A percentile compares a stretch with the other conserved stretches of the same genome.
phyloP scores from a whole-genome alignment of 2,797 vertebrate genomes.

The Antrozous pallidus region DNA sequence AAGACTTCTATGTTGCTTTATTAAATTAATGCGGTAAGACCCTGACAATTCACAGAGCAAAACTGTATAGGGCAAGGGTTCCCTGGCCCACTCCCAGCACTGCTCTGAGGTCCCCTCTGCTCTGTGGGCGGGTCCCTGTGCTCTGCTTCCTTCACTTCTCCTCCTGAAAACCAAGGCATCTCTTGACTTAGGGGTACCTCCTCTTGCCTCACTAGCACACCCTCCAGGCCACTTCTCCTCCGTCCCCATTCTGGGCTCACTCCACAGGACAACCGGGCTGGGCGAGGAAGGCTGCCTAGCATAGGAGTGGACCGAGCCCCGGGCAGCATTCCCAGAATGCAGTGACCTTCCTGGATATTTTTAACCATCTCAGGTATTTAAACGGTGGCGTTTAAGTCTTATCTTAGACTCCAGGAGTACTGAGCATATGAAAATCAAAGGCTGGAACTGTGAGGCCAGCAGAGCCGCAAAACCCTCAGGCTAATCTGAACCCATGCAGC shows the following conservation, averaged over 20 bases:
- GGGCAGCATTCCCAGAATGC: not conserved
- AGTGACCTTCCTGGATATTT: not conserved
- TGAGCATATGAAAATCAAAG: not conserved
- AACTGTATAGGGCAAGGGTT: not conserved
- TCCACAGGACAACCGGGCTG: accelerated
- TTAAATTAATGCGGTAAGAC: not conserved
- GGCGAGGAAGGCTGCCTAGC: not conserved
- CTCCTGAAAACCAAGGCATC: not conserved
- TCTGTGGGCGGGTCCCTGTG: not conserved
- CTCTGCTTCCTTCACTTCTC: not conserved
- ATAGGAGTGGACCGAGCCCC: not conserved
- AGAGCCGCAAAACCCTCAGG: not conserved
- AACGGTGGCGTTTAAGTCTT: not conserved
- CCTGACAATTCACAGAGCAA: accelerated
- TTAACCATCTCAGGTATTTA: not conserved
- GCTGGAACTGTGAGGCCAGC: not conserved
- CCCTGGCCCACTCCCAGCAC: accelerated
- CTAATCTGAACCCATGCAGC: not conserved
- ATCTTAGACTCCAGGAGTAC: not conserved
- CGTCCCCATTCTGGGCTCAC: not conserved
- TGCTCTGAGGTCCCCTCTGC: not conserved
- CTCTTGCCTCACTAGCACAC: not conserved
- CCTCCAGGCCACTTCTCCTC: not conserved
- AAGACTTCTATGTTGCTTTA: not conserved
- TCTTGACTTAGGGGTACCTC: not conserved